Conservation (phyloP, 2,113 vertebrate species). For the human region GRCh38 chr4:170000001-170000500, state of each 20-base stretch:
- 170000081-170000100: neutral
- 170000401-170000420: neutral
- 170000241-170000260: neutral
- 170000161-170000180: accelerated
- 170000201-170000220: neutral
- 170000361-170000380: neutral
- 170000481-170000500: neutral
- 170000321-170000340: constrained; percentile 36
- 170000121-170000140: neutral
- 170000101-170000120: neutral
- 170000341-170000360: neutral
- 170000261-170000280: neutral
- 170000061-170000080: neutral
- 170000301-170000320: neutral
- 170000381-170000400: neutral
- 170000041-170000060: neutral
- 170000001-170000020: neutral
- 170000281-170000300: neutral
- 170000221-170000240: neutral
- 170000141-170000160: neutral
- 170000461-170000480: neutral
- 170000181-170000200: neutral
- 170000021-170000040: neutral
- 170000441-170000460: neutral
- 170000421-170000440: neutral